A percentile compares a stretch with the other conserved stretches of the same genome.
Conservation (phyloP, 2,113 vertebrate genomes). For the Macheiramphus alcinus region DNA sequence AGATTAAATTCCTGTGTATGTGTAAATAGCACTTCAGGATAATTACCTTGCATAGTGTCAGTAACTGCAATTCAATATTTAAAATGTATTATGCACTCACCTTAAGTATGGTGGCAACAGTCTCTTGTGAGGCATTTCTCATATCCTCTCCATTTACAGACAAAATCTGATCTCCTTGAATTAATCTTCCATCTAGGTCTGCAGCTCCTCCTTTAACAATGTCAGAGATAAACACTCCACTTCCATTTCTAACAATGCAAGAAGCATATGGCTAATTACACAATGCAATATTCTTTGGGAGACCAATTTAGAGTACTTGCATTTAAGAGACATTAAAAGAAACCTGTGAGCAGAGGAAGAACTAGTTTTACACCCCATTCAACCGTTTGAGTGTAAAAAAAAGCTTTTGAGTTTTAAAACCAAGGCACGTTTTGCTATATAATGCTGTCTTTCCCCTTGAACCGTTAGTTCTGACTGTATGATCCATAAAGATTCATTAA, state of each 20-base stretch:
- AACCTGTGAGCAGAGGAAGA: constrained; percentile 43
- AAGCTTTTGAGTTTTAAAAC: not conserved
- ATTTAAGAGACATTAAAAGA: constrained; percentile 45
- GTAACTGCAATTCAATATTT: not conserved
- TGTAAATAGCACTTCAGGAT: constrained; percentile 9
- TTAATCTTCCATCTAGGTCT: constrained; percentile 92
- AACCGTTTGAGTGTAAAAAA: not conserved
- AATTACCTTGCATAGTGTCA: not conserved
- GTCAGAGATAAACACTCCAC: constrained; percentile 95
- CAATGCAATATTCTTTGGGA: constrained; percentile 47
- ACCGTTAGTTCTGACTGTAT: not conserved
- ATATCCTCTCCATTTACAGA: constrained; percentile 90
- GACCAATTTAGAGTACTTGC: constrained; percentile 42
- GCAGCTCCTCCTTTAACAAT: constrained; percentile 94
- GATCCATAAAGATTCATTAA: not conserved
- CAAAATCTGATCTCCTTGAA: constrained; percentile 95
- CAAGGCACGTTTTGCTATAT: not conserved
- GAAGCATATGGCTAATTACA: constrained; percentile 60
- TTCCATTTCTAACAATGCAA: constrained; percentile 76
- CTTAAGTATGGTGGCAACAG: constrained; percentile 90
- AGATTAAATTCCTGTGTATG: not conserved
- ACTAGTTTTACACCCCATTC: not conserved
- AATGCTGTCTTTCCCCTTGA: not conserved
- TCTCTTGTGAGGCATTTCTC: constrained; percentile 88
- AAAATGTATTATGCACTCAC: constrained; percentile 63